phyloP scores from a whole-genome alignment of 1,140 invertebrate genomes.

The Aphaenogaster floridana region DNA sequence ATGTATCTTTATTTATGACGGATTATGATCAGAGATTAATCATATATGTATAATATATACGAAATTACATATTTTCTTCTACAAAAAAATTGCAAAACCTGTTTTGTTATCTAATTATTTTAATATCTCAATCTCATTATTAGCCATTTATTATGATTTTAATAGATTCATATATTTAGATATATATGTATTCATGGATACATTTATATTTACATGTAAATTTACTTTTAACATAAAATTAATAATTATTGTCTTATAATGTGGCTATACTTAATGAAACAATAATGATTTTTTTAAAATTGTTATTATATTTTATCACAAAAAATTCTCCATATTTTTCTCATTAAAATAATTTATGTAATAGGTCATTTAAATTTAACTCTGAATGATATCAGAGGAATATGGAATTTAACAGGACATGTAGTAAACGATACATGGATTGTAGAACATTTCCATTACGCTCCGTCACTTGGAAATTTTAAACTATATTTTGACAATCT shows the following conservation, averaged over 20 bases:
- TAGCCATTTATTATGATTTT: too few species aligned
- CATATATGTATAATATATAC: too few species aligned
- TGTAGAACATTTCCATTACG: not conserved
- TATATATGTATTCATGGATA: too few species aligned
- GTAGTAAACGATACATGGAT: constrained; percentile 34
- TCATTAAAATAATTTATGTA: constrained; percentile 15
- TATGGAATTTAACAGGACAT: not conserved
- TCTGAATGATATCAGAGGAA: not conserved
- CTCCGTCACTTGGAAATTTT: not conserved
- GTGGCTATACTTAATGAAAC: not conserved
- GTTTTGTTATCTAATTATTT: too few species aligned
- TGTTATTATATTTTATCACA: not conserved
- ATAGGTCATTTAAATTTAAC: not conserved
- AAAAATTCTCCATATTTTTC: constrained; percentile 6
- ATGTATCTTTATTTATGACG: too few species aligned
- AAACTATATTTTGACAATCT: not conserved
- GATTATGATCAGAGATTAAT: too few species aligned
- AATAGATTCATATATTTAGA: too few species aligned
- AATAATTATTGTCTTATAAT: not conserved
- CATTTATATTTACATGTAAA: too few species aligned
- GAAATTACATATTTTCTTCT: too few species aligned
- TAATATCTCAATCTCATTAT: too few species aligned
- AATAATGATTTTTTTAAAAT: not conserved
- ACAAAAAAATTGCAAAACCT: too few species aligned
- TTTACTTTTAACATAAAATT: too few species aligned